Percentiles rank a stretch among this genome's conserved stretches.
Evolutionary conservation across 1,140 invertebrate species (phyloP).

Genomic region (Colletes gigas): DNA sequence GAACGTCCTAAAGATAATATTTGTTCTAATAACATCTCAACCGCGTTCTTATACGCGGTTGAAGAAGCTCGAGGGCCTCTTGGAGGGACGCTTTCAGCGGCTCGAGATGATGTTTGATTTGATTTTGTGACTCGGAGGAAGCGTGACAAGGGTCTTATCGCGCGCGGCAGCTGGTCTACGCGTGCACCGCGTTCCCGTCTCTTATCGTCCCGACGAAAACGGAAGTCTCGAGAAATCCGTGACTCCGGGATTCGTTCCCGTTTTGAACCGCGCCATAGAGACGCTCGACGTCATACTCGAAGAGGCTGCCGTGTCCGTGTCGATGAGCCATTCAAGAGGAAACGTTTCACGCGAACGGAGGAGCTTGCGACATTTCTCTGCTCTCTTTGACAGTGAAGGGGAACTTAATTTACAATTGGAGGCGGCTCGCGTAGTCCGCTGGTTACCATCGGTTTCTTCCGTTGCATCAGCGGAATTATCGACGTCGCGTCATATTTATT

Average conservation of each 20-base stretch:
- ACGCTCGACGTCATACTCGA: not conserved
- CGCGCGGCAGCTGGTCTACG: conserved; percentile 8
- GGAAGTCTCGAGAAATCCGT: conserved; percentile 30
- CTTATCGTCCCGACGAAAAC: conserved; percentile 1
- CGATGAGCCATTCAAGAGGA: not conserved
- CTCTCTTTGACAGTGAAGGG: no score
- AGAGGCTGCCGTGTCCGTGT: not conserved
- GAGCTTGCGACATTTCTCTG: conserved; percentile 22
- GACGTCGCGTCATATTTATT: no score
- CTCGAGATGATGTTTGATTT: conserved; percentile 62
- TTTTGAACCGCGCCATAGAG: not conserved
- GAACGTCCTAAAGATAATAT: conserved; percentile 67
- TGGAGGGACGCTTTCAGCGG: conserved; percentile 55
- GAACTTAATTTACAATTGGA: not conserved
- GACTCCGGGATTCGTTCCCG: conserved; percentile 5
- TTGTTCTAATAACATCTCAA: conserved; percentile 72
- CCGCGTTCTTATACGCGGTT: conserved; percentile 44
- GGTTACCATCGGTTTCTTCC: no score
- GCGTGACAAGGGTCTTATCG: conserved; percentile 58
- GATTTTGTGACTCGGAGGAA: conserved; percentile 62
- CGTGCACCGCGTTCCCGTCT: not conserved
- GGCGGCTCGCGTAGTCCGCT: no score
- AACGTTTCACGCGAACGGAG: not conserved
- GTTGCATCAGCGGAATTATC: no score
- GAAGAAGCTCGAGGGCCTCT: conserved; percentile 43